Evolutionary conservation across 2,113 vertebrate species (phyloP), one percentile per base, ranked within the genome.

Genomic region (Rhinoptilus africanus): DNA sequence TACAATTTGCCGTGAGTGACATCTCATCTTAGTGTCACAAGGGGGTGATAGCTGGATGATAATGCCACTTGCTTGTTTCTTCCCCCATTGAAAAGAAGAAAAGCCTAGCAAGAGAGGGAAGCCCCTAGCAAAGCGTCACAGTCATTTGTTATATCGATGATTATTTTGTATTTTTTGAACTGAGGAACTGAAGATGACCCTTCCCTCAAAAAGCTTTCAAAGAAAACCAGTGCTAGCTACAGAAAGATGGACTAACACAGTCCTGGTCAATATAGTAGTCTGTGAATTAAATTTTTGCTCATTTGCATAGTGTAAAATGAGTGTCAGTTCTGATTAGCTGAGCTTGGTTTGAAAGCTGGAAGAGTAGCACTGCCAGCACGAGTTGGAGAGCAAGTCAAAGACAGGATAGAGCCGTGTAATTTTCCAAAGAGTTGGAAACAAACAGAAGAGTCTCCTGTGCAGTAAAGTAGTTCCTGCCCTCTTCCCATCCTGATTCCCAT

Each of bases 11-110:
- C 79, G 69, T 89, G 88, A 96, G 48, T 92, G 95, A 91, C 88
- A 82, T 93, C 77, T 94, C 69, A 53, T 95, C 89, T 92, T 89
- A 92, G 84, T 80, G 84, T 95, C 95, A 96, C 94, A 92, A 89
- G 74, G 63, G 53, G 50, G 50, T 94, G 95, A 89, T 69, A 91
- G 74, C 59, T 79, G 86, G 91, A 81, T 85, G 77, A 72, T 93
- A 94, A 86, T 60, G 50, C 83, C 84, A 78, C 68, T 73, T 75
- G 51, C 68, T 85, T 71, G 19, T 63, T 95, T 45, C 68, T 74
- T 68, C 22, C 20, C 35, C 28, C 45, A 59, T 79, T 18, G 69
- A 64, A 82, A 88, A 80, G 21, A 51, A 77, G 48, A 59, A 86
- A 86, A 84, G 41, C 12, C 12, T 45, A 73, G 48, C 14, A 75